Evolutionary conservation across 2,888 invertebrate genomes (phyloP), one percentile per base, ranked within the genome.

Genomic region (Synanthedon tipuliformis): DNA sequence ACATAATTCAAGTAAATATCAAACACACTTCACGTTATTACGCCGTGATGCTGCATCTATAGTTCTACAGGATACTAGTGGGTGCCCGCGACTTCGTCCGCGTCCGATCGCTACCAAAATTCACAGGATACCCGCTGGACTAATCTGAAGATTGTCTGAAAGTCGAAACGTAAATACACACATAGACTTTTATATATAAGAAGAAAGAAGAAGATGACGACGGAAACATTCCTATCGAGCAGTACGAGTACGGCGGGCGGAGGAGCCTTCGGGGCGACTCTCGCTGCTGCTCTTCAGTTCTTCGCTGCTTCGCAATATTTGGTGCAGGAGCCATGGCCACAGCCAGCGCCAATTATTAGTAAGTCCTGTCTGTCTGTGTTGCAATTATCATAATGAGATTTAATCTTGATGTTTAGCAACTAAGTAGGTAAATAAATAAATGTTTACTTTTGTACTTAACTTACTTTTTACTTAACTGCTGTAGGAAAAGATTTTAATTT

Each of bases 231-330:
- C 16, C 16, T 23, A 12, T 13, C 15, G 7, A 49, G 7, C 16
- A 49, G 10, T 49, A 16, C 49, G 16, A 49, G 10, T 49, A 16
- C 49, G 16, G 49, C 56, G 52, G 60, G 61, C 40, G 58, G 59
- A 1, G 63, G 71, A 2, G 58, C 65, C 2, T 66, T 65, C 27
- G 69, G 71, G 0, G 56, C 64, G 2, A 57, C 72, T 1, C 54
- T 82, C 40, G 58, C 75, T 0, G 77, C 81, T 0, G 77, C 83
- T 18, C 61, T 85, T 52, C 77, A 79, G 53, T 83, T 78, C 68
- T 79, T 83, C 58, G 78, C 80, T 1, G 73, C 78, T 1, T 62
- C 81, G 7, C 81, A 81, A 61, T 81, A 81, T 48, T 59, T 80
- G 51, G 58, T 85, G 50, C 53, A 59, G 2, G 81, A 81, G 55